These are phyloP conservation scores for Ataeniobius toweri DNA, from an alignment of 2,797 vertebrate genomes.

Conservation along the genomic window DNA sequence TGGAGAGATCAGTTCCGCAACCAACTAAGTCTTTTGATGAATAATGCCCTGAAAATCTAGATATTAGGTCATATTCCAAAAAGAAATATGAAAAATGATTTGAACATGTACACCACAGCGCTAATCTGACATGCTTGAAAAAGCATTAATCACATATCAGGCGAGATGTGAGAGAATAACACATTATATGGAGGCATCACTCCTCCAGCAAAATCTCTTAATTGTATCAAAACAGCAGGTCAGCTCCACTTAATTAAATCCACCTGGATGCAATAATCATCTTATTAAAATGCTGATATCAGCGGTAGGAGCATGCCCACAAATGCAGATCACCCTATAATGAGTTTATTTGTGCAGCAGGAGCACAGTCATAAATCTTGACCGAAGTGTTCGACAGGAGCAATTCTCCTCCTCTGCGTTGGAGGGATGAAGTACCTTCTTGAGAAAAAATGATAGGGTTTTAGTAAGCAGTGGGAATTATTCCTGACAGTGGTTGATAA, in stretches of 20 bases:
- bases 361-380: slow-evolving; percentile 56
- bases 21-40: slow-evolving; percentile 19
- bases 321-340: slow-evolving; percentile 73
- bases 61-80: slow-evolving; percentile 32
- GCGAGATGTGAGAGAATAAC: slow-evolving; percentile 7
- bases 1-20: slow-evolving; percentile 39
- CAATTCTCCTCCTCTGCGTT: slow-evolving; percentile 36
- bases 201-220: slow-evolving; percentile 53
- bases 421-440: slow-evolving; percentile 22
- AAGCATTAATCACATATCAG: slow-evolving; percentile 40
- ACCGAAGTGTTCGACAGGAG: slow-evolving; percentile 23
- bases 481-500: slow-evolving; percentile 31
- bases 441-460: slow-evolving; percentile 13
- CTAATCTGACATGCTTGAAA: slow-evolving; percentile 13
- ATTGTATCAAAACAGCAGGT: slow-evolving; percentile 71
- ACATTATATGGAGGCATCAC: slow-evolving; percentile 34
- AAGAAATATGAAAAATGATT: slow-evolving; percentile 27
- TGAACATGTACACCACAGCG: slow-evolving; percentile 1
- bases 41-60: slow-evolving; percentile 19
- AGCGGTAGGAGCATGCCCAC: slow-evolving; percentile 47
- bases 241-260: slow-evolving; percentile 74
- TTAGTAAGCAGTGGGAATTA: slow-evolving; percentile 30
- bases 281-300: slow-evolving; percentile 76
- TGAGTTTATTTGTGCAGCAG: slow-evolving; percentile 77
- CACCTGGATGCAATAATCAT: slow-evolving; percentile 76